These are phyloP conservation scores for Odocoileus virginianus DNA, from an alignment of 2,113 vertebrate genomes.

Conservation along the genomic window DNA sequence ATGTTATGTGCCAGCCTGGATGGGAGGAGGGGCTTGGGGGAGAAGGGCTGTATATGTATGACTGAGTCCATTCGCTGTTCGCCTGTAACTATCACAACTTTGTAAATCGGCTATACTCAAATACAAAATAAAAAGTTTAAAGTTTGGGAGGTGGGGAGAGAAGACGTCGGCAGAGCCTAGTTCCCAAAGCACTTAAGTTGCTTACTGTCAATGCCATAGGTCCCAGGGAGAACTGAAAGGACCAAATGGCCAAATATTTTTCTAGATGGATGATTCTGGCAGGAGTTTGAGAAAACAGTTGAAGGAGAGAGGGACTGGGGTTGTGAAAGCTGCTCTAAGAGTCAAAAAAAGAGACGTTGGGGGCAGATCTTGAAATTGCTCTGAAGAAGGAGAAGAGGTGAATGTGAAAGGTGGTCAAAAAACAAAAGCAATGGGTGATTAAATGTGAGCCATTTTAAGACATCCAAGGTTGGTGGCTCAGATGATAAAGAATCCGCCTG, in stretches of 20 bases:
- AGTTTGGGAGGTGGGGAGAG: neutral
- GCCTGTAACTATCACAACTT: neutral
- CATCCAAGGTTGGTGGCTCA: neutral
- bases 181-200: neutral
- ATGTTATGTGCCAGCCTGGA: neutral
- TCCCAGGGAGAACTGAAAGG: neutral
- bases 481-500: neutral
- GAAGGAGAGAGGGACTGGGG: neutral
- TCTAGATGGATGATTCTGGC: neutral
- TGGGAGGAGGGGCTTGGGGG: rapidly evolving
- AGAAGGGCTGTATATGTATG: neutral
- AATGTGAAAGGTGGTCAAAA: neutral
- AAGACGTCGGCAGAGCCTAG: neutral
- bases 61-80: neutral
- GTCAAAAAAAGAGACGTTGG: neutral
- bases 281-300: neutral
- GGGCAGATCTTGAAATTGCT: neutral
- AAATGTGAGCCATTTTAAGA: neutral
- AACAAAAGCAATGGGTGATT: neutral
- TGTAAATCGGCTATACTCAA: neutral
- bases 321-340: neutral
- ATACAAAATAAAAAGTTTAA: neutral
- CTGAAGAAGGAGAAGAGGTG: neutral
- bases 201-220: neutral
- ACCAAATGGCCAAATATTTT: neutral